These are phyloP conservation scores for Pterophyllum scalare DNA, from an alignment of 2,113 vertebrate genomes.

Conservation along the genomic window DNA sequence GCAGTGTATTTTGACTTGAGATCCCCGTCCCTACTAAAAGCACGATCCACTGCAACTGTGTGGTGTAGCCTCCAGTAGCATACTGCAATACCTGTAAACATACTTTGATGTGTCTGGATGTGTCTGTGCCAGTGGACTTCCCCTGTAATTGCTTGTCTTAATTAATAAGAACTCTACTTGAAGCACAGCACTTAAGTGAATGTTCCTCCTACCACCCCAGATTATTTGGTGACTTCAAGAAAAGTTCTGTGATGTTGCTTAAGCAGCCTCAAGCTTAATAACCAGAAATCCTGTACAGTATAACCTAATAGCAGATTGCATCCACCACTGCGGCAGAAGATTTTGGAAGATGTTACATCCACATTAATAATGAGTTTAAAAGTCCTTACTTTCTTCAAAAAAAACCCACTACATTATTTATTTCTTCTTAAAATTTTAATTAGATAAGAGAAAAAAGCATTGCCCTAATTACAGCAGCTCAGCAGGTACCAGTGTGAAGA, in stretches of 20 bases:
- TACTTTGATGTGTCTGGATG: slow-evolving; percentile 3
- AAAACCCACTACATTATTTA: slow-evolving; percentile 28
- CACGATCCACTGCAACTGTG: neutral
- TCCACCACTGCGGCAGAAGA: neutral
- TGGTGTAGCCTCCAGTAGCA: neutral
- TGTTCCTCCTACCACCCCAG: neutral
- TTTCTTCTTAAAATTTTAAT: slow-evolving; percentile 53
- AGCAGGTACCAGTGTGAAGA: slow-evolving; percentile 25
- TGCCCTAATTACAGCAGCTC: slow-evolving; percentile 54
- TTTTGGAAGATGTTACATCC: neutral
- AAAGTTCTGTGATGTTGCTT: slow-evolving; percentile 6
- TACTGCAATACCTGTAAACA: neutral
- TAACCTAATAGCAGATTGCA: neutral
- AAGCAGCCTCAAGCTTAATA: neutral
- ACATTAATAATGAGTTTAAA: neutral
- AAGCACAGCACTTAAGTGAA: neutral
- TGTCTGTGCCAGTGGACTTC: neutral
- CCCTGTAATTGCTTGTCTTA: neutral
- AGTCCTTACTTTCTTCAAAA: slow-evolving; percentile 14
- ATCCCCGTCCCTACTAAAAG: neutral
- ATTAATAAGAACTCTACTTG: neutral
- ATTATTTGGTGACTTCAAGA: neutral
- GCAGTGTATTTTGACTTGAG: neutral
- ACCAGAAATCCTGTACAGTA: neutral
- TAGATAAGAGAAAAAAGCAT: slow-evolving; percentile 48